Percentiles rank a stretch among this genome's conserved stretches.
phyloP scores from a whole-genome alignment of 2,888 invertebrate species.

The Drosophila cognata region DNA sequence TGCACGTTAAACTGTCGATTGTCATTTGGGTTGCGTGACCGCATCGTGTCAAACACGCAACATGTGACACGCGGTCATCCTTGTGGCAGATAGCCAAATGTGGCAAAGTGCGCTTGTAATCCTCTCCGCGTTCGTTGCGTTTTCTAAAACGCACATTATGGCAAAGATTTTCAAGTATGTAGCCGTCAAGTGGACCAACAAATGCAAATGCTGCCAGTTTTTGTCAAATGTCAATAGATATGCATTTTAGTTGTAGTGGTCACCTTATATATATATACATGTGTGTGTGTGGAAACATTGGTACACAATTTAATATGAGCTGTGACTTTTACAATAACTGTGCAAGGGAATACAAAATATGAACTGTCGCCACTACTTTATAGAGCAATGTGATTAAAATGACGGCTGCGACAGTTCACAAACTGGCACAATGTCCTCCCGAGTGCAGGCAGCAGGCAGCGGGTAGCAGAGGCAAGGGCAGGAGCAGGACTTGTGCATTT shows the following conservation, averaged over 20 bases:
- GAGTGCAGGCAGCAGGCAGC: slow-evolving; percentile 14
- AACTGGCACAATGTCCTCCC: slow-evolving; percentile 74
- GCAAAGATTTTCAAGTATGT: slow-evolving; percentile 62
- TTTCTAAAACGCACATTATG: slow-evolving; percentile 40
- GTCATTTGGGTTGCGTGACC: not conserved
- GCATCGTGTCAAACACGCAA: slow-evolving; percentile 1
- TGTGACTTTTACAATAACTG: slow-evolving; percentile 47
- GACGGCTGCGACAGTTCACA: slow-evolving; percentile 58
- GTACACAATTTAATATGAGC: slow-evolving; percentile 14
- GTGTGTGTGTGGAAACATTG: slow-evolving; percentile 21
- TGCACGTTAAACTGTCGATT: not conserved
- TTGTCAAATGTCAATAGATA: slow-evolving; percentile 54
- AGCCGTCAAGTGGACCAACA: slow-evolving; percentile 65
- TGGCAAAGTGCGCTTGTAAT: slow-evolving; percentile 45
- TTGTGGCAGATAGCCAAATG: slow-evolving; percentile 43
- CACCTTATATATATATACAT: not conserved
- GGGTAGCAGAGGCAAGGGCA: not conserved
- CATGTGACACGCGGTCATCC: slow-evolving; percentile 2
- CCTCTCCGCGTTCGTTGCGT: slow-evolving; percentile 16
- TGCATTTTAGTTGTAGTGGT: not conserved
- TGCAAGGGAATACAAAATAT: slow-evolving; percentile 11
- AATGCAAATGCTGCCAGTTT: slow-evolving; percentile 69
- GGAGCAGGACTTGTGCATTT: slow-evolving; percentile 52
- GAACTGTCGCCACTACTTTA: slow-evolving; percentile 48
- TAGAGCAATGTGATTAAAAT: slow-evolving; percentile 73